Base-by-base conservation (phyloP, 2,888 invertebrate genomes). In the Alloplasta piceator region DNA sequence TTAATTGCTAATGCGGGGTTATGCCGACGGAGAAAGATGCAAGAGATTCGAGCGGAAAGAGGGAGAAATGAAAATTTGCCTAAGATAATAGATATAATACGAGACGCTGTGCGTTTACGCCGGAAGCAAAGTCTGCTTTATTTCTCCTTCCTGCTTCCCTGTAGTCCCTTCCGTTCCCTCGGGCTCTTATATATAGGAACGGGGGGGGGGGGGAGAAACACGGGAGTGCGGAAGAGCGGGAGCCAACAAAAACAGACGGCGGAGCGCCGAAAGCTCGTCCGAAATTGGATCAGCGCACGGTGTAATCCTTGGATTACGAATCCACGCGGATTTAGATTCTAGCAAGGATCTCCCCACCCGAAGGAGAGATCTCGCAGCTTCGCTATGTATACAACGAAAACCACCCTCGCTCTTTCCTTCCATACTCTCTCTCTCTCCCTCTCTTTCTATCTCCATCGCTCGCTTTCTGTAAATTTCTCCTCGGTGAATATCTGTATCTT, bases 221-320 rank as follows among this genome's bases (percentile, higher is more conserved):
- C 26, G 26, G 26, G 26, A 26, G 26, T 26, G 26, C 26, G 26
- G 26, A 26, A 26, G 26, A 26, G 26, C 26, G 26, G 26, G 26
- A 26, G 26, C 76, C 76, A 76, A 80, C 80, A 80, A 80, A 80
- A 80, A 80, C 80, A 80, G 80, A 76, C 80, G 80, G 73, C 63
- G 52, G 64, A 77, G 71, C 73, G 77, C 58, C 68, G 72, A 77
- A 78, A 76, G 74, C 66, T 74, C 77, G 80, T 75, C 83, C 83
- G 75, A 84, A 85, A 84, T 84, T 85, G 85, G 80, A 84, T 85
- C 84, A 82, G 78, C 82, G 52, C 68, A 43, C 76, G 82, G 83
- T 78, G 82, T 83, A 84, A 84, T 83, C 77, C 84, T 78, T 67
- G 83, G 84, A 85, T 85, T 85, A 85, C 83, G 80, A 81, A 85